Base-by-base conservation (phyloP, 2,888 invertebrate genomes). In the Dryadula phaetusa region DNA sequence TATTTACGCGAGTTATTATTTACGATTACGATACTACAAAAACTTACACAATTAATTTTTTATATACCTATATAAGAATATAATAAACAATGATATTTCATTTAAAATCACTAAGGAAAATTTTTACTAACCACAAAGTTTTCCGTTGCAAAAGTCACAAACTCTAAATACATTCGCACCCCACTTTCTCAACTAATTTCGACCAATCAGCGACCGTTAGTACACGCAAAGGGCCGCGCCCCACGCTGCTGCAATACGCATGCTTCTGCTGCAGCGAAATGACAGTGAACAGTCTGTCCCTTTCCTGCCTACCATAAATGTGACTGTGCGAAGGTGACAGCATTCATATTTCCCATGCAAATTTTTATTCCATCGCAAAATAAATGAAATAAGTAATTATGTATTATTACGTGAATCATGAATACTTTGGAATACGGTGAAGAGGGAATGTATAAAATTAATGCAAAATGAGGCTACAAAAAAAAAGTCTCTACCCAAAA, bases 341-440 rank as follows among this genome's bases (percentile, higher is more conserved):
- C 67, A 75, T 70, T 70, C 72, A 71, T 65, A 78, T 80, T 84
- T 83, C 82, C 82, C 79, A 90, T 91, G 90, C 87, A 89, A 89
- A 87, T 89, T 89, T 90, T 88, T 86, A 86, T 89, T 87, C 86
- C 88, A 83, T 88, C 86, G 89, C 85, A 88, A 87, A 91, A 87
- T 86, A 87, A 86, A 83, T 82, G 86, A 86, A 87, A 88, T 86
- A 85, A 81, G 52, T 89, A 88, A 90, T 90, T 90, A 88, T 86
- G 84, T 88, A 82, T 84, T 86, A 87, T 44, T 44, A 60, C 60
- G 46, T 60, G 60, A 60, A 60, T 60, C 60, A 46, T 60, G 60
- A 60, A 60, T 46, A 44, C 14, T 20, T 32, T 46, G 56, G 22
- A 16, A 60, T 60, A 60, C 28, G 32, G 56, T 56, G 37, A 56